Evolutionary conservation across 2,797 vertebrate species (phyloP).

Genomic region (Enteromius treurensis): DNA sequence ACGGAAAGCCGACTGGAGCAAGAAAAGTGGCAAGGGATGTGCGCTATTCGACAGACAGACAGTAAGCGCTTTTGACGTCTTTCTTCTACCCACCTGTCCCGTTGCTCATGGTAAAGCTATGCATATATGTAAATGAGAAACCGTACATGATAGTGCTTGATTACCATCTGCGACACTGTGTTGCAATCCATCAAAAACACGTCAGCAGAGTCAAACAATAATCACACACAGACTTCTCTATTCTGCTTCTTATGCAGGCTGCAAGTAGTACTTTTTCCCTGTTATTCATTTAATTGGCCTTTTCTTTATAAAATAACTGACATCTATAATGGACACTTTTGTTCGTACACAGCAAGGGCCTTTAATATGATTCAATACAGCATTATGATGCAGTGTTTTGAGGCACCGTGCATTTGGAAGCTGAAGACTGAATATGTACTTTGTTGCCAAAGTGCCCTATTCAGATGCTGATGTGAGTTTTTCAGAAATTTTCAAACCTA

Average conservation of each 20-base stretch:
- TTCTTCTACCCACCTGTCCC: conserved; percentile 53
- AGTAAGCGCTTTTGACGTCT: conserved; percentile 41
- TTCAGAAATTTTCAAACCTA: conserved; percentile 14
- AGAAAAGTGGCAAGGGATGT: conserved; percentile 4
- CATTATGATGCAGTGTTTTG: conserved; percentile 11
- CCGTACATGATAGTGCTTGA: conserved; percentile 77
- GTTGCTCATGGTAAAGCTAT: conserved; percentile 54
- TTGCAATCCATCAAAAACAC: conserved; percentile 75
- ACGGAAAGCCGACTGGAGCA: conserved; percentile 43
- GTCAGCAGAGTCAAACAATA: conserved; percentile 65
- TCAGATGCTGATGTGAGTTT: conserved; percentile 25
- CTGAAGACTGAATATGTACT: conserved; percentile 11
- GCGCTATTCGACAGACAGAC: conserved; percentile 8
- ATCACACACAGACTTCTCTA: conserved; percentile 60
- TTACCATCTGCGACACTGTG: conserved; percentile 75
- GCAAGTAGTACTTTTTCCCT: neutral
- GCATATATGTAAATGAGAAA: conserved; percentile 74
- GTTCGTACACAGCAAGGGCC: neutral
- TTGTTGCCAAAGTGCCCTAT: conserved; percentile 33
- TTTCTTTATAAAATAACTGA: conserved; percentile 2
- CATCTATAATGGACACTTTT: conserved; percentile 3
- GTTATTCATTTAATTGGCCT: conserved; percentile 12
- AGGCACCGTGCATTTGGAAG: conserved; percentile 7
- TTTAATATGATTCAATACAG: conserved; percentile 13
- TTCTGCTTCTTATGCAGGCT: conserved; percentile 41